Conservation (phyloP, 2,113 vertebrate species). For the Crotalus viridis region DNA sequence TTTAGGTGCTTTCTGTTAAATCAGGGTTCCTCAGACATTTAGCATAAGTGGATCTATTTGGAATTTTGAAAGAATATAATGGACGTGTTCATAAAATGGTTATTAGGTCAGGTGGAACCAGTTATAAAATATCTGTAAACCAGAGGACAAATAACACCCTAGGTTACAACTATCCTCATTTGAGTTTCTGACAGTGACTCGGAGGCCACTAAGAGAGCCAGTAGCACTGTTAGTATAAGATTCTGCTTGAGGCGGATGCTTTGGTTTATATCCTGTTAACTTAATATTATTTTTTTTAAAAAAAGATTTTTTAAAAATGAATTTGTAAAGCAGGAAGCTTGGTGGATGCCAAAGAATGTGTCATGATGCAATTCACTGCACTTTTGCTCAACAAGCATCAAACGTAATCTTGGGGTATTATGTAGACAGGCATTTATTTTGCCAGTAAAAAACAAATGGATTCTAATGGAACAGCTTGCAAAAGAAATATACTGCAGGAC, state of each 20-base stretch:
- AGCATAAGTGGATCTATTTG: neutral
- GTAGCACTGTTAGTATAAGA: neutral
- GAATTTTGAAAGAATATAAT: neutral
- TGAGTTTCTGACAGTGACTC: neutral
- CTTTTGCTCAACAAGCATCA: neutral
- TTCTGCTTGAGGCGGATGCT: neutral
- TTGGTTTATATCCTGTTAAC: neutral
- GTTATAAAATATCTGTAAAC: neutral
- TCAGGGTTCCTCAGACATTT: neutral
- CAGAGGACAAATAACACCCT: neutral
- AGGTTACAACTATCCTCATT: neutral
- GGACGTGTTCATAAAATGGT: neutral
- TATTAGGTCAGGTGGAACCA: neutral
- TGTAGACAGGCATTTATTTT: neutral
- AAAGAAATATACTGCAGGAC: neutral
- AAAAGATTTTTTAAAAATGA: neutral
- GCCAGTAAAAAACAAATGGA: neutral
- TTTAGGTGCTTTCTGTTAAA: neutral
- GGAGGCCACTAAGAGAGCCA: neutral
- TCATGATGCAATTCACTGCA: neutral
- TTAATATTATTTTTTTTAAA: neutral
- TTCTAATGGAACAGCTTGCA: neutral
- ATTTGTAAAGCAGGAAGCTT: neutral
- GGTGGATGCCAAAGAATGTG: neutral
- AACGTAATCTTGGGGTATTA: neutral